A percentile compares a stretch with the other conserved stretches of the same genome.
Conservation (phyloP, 2,797 vertebrate genomes). For the Crocidura indochinensis region DNA sequence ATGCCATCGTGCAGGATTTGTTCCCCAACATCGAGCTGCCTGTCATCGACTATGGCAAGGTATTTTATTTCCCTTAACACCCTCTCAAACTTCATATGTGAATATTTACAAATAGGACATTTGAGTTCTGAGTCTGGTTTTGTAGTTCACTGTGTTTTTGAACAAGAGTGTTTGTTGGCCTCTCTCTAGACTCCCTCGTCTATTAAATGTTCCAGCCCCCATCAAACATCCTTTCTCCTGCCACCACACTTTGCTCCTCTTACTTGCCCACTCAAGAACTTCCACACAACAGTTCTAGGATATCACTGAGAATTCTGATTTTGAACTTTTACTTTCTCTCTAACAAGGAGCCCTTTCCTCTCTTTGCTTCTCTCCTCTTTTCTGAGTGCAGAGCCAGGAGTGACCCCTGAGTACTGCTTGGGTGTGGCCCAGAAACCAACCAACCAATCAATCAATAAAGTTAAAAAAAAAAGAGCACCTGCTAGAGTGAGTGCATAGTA, state of each 20-base stretch:
- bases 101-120: not conserved
- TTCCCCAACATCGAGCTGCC: constrained; percentile 93
- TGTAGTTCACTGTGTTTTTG: not conserved
- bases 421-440: too few species aligned
- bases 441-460: too few species aligned
- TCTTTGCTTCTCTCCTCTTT: constrained; percentile 5
- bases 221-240: not conserved
- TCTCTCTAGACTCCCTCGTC: constrained; percentile 14
- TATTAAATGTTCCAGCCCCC: not conserved
- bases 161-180: not conserved
- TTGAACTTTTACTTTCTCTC: not conserved
- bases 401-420: too few species aligned
- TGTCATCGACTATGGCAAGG: constrained; percentile 92
- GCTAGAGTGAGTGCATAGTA: too few species aligned
- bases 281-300: not conserved
- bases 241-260: not conserved
- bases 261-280: not conserved
- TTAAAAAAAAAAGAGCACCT: too few species aligned
- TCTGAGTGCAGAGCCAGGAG: too few species aligned
- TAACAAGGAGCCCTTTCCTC: not conserved
- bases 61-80: constrained; percentile 72
- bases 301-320: not conserved
- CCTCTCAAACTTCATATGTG: not conserved
- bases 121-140: not conserved
- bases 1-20: constrained; percentile 93